phyloP scores from a whole-genome alignment of 2,113 vertebrate species.

The Speoplatyrhinus poulsoni region DNA sequence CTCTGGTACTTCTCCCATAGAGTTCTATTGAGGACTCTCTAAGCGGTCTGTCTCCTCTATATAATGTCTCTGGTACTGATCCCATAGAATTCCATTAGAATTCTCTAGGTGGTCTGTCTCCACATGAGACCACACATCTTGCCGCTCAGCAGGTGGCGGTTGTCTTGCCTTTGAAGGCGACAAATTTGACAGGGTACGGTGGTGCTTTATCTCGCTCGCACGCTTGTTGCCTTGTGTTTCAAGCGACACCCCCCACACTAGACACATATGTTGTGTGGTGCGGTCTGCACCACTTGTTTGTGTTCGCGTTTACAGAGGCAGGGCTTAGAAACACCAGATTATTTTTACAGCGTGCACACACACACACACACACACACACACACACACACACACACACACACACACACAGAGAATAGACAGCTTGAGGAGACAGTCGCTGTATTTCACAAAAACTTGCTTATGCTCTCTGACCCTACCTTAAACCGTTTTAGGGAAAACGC shows the following conservation, averaged over 20 bases:
- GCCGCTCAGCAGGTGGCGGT: constrained; percentile 38
- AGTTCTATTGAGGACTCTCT: too few species aligned
- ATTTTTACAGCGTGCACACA: too few species aligned
- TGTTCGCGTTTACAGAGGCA: too few species aligned
- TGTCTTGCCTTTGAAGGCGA: constrained; percentile 55
- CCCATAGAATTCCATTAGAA: too few species aligned
- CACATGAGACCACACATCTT: constrained; percentile 62
- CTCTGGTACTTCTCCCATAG: too few species aligned
- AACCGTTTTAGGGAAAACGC: not conserved
- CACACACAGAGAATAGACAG: too few species aligned
- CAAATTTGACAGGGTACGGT: constrained; percentile 61
- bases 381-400: not conserved
- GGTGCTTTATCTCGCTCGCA: constrained; percentile 73
- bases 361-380: not conserved
- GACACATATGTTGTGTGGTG: constrained; percentile 18
- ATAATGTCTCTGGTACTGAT: too few species aligned
- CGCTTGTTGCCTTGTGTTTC: constrained; percentile 58
- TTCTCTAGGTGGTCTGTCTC: not conserved
- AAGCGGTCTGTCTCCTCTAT: too few species aligned
- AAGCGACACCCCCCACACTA: constrained; percentile 67
- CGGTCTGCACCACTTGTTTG: too few species aligned
- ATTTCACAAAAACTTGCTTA: not conserved
- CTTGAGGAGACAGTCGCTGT: not conserved
- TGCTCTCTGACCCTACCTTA: too few species aligned
- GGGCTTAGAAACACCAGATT: too few species aligned